Evolutionary conservation across 2,888 invertebrate genomes (phyloP).

Genomic region (Cotesia congregata): DNA sequence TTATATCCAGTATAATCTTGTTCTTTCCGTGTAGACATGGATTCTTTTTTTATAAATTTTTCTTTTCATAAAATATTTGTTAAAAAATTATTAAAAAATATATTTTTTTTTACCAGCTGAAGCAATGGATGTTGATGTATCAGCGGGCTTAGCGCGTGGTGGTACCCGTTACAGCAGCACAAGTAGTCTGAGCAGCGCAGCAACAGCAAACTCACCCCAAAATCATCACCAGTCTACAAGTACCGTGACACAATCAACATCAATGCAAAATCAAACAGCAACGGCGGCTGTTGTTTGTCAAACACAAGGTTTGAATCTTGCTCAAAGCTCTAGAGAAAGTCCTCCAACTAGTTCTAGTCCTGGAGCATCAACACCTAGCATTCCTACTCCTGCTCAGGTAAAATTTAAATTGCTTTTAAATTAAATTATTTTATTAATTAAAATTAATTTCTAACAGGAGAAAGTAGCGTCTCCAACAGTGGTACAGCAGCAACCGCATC

Average conservation of each 20-base stretch:
- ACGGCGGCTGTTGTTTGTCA: conserved; percentile 67
- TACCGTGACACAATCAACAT: conserved; percentile 48
- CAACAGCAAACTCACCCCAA: conserved; percentile 71
- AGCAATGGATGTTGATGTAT: conserved; percentile 64
- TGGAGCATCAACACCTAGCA: conserved; percentile 63
- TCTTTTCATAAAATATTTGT: no score
- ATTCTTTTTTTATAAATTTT: no score
- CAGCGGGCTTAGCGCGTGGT: conserved; percentile 60
- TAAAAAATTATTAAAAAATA: background rate
- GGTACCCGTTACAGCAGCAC: conserved; percentile 72
- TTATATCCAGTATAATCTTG: no score
- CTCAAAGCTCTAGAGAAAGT: conserved; percentile 66
- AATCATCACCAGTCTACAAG: conserved; percentile 58
- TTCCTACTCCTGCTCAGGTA: conserved; percentile 67
- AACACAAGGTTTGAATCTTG: conserved; percentile 66
- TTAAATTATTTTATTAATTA: background rate
- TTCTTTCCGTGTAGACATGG: no score
- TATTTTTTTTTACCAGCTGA: conserved; percentile 52
- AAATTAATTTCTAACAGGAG: conserved; percentile 50
- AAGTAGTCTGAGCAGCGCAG: conserved; percentile 71
- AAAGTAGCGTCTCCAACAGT: conserved; percentile 60
- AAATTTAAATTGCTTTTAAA: conserved; percentile 3
- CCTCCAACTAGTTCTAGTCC: conserved; percentile 66
- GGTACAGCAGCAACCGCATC: conserved; percentile 62
- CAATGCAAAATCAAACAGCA: conserved; percentile 63